Evolutionary conservation across 2,113 vertebrate species (phyloP), one percentile per base, ranked within the genome.

Genomic region (Phylloscopus trochiloides): DNA sequence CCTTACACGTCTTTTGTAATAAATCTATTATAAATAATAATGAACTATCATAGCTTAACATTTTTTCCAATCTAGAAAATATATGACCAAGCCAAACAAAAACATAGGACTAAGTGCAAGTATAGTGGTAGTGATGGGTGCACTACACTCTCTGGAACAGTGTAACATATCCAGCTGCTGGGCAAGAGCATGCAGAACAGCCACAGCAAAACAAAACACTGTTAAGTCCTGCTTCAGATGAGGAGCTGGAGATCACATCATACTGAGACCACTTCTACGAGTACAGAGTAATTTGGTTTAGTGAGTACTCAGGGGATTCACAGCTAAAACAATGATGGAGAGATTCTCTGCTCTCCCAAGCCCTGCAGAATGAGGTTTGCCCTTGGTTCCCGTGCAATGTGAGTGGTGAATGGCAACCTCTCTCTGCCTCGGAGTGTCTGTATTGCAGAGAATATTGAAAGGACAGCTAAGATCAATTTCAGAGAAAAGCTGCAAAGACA

Each of bases 331-430:
- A 54, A n/a, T 0, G 36, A 74, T 0, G 22, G 28, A 86, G 29
- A 65, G n/a, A 61, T 20, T 7, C 15, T 55, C 55, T 47, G 20
- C 38, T 67, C 48, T 78, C 57, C 43, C 42, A 76, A 47, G n/a
- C 32, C 48, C 82, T 42, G 12, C 20, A 19, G 10, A 1, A 5
- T 10, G 9, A 7, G 16, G 3, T 7, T 79, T 57, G 34, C 8
- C 17, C 66, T 32, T 42, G 11, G 15, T 2, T 75, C 62, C 42
- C 0, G 0, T 12, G 43, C 45, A 48, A 12, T 2, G 1, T 3
- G 38, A 81, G 45, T 13, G 47, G 47, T 4, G 3, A 81, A 58
- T 1, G 7, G 25, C 26, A 82, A 42, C 1, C 4, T 7, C 17
- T 24, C 74, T 65, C 20, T 3, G 1, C 42, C 32, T 31, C 25